Evolutionary conservation across 2,888 invertebrate species (phyloP).

Genomic region (Archips xylosteana): DNA sequence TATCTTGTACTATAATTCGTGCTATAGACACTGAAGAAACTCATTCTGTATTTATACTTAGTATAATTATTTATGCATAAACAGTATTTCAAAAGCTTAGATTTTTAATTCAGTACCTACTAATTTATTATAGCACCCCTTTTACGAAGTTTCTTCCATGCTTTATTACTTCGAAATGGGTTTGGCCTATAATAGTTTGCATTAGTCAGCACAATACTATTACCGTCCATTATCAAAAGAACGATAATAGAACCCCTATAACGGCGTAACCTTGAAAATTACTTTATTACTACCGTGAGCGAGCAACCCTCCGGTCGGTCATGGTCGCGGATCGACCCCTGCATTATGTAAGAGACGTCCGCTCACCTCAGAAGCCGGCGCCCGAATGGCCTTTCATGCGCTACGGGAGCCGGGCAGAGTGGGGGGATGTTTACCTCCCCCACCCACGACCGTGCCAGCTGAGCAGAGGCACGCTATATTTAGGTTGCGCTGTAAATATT

Average conservation of each 20-base stretch:
- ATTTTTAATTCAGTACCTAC: not conserved
- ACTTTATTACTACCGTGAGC: constrained; percentile 66
- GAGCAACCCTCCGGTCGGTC: constrained; percentile 75
- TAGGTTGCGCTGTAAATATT: constrained; percentile 85
- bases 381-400: constrained; percentile 73
- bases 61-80: constrained; percentile 6
- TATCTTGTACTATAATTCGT: not conserved
- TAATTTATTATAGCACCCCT: constrained; percentile 13
- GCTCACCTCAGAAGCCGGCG: constrained; percentile 71
- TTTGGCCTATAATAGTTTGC: constrained; percentile 29
- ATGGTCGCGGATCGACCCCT: constrained; percentile 69
- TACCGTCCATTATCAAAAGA: constrained; percentile 37
- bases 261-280: constrained; percentile 71
- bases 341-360: constrained; percentile 67
- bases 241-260: constrained; percentile 52
- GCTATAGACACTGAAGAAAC: not conserved
- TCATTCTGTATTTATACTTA: constrained; percentile 5
- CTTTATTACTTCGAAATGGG: constrained; percentile 23
- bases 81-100: not conserved
- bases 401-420: constrained; percentile 53
- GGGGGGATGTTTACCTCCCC: constrained; percentile 78
- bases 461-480: constrained; percentile 84
- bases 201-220: constrained; percentile 35
- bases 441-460: constrained; percentile 75
- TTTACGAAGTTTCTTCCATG: constrained; percentile 16